A percentile compares a stretch with the other conserved stretches of the same genome.
phyloP scores from a whole-genome alignment of 2,797 vertebrate species.

The Champsocephalus gunnari region DNA sequence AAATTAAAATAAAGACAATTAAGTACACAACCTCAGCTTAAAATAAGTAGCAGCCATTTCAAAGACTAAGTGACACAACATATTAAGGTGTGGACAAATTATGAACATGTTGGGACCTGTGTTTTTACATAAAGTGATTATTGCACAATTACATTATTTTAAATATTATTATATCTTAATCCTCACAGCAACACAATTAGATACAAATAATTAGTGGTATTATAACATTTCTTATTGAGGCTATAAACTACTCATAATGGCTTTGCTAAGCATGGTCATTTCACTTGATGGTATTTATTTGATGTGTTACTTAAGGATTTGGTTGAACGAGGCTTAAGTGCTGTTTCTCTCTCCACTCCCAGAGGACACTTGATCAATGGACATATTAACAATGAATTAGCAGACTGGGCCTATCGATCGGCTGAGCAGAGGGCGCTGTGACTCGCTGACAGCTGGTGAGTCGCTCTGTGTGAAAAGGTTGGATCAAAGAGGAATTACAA shows the following conservation, averaged over 20 bases:
- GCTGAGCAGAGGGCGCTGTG: conserved; percentile 74
- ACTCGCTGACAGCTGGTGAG: conserved; percentile 76
- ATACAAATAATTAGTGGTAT: neutral
- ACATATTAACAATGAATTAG: conserved; percentile 85
- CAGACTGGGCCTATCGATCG: conserved; percentile 75
- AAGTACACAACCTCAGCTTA: too few species aligned
- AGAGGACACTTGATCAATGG: conserved; percentile 79
- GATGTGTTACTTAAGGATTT: conserved; percentile 33
- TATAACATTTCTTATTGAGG: conserved; percentile 3
- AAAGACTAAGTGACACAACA: too few species aligned
- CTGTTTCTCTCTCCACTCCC: conserved; percentile 54
- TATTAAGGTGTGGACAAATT: too few species aligned
- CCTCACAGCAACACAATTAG: neutral
- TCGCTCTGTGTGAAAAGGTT: conserved; percentile 54
- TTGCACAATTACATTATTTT: neutral
- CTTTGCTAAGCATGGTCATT: conserved; percentile 4
- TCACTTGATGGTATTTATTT: conserved; percentile 25
- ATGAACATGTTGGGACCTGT: too few species aligned
- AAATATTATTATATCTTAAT: neutral
- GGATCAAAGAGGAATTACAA: conserved; percentile 65
- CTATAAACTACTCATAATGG: conserved; percentile 13
- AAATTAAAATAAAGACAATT: too few species aligned
- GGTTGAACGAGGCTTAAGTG: conserved; percentile 45
- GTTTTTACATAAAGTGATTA: too few species aligned
- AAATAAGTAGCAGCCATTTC: too few species aligned